Base-by-base conservation (phyloP, 2,797 vertebrate genomes). In the Bradypodion ventrale region DNA sequence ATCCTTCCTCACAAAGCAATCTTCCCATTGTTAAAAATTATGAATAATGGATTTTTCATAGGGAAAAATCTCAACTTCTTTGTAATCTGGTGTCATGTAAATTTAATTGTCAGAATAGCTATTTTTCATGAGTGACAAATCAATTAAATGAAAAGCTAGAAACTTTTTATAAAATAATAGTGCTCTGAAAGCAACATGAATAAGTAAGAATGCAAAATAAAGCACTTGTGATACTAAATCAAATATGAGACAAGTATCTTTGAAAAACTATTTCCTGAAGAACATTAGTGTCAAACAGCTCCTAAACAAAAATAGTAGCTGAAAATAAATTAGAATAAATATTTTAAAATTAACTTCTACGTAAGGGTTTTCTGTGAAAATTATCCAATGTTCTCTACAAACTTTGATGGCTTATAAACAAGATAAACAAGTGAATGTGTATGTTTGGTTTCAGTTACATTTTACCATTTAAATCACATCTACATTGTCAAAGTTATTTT, bases 1-100 rank as follows among this genome's bases (percentile, higher is more conserved):
- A 94, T 92, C 94, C 94, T 92, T 91, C 91, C 96, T 94, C 94
- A 94, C 95, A 69, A 95, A 94, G 94, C 92, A 96, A 95, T 96
- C 95, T 95, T 93, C 92, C 94, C 94, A 96, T 95, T 96, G 94
- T 96, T 23, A 92, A 90, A 95, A 96, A 95, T 91, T 91, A 96
- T 96, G 96, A 96, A 96, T 96, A 96, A 96, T 96, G 96, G 92
- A 96, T 96, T 96, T 95, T 94, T 93, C 93, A 94, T 92, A 96
- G 92, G 92, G 90, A 95, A 90, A 96, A 94, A 94, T 92, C 90
- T 94, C 90, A 90, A 69, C 89, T 88, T 93, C 95, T 95, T 95
- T 96, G 94, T 94, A 95, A 95, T 88, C 89, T 92, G 52, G 89
- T 94, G 93, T 96, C 93, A 93, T 91, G 92, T 87, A 93, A 91